Evolutionary conservation across 2,797 vertebrate species (phyloP), one percentile per base, ranked within the genome.

Genomic region (Odontamblyopus rebecca): DNA sequence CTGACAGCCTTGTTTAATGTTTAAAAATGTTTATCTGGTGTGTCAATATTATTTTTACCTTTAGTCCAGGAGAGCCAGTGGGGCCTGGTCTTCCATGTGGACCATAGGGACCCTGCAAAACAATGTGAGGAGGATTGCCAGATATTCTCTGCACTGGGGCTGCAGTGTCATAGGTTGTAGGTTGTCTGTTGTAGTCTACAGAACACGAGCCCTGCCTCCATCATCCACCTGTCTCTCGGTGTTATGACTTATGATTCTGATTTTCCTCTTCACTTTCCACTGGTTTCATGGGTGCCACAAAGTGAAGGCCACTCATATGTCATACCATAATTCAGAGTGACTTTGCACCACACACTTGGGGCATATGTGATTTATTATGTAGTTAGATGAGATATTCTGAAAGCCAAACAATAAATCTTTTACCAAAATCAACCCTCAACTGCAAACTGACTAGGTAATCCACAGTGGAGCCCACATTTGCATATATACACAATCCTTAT

Each of bases 1-100:
- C 72, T 70, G 77, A 26, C 69, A 27, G 32, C 70, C 76, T 75
- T 70, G 67, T 77, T 72, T 32, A 61, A 75, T 71, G 32, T 73
- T 61, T 27, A 73, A 78, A 48, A 68, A 71, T 44, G 86, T 26
- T 26, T 26, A 26, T 12, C 3, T 27, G 23, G n/a, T 3, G 23
- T 26, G 11, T 57, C 23, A 57, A 26, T 57, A 57, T 26, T 57
- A 56, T 23, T n/a, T 23, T 54, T 88, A 99, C 98, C 92, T 99
- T 98, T 66, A 85, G 72, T 86, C 97, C 98, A 54, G 95, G 85
- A 48, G 90, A 85, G 27, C 98, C 98, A 1, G 96, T 86, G 3
- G 63, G 95, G 61, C 97, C 98, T 15, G 97, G 97, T 74, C 95
- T 98, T 91, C 98, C 97, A n/a, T 98, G 95, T 60, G 98, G 95